These are phyloP conservation scores for Drosophila bocqueti DNA, from an alignment of 1,140 invertebrate genomes.

Conservation along the genomic window DNA sequence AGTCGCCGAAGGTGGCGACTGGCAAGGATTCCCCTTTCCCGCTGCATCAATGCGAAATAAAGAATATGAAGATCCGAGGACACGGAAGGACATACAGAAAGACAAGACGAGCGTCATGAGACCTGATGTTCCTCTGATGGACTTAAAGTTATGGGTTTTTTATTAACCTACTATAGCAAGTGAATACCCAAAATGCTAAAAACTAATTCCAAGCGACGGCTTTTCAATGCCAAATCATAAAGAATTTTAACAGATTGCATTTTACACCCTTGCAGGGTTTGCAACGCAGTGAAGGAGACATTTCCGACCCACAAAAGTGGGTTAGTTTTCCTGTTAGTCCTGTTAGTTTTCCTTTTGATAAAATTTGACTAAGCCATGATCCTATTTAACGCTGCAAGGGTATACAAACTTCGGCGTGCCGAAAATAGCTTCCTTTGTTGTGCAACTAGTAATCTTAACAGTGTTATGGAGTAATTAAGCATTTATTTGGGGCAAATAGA, in stretches of 20 bases:
- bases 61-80: conserved; percentile 20
- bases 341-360: too few species aligned
- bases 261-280: too few species aligned
- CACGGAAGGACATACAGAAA: conserved; percentile 16
- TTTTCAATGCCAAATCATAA: not conserved
- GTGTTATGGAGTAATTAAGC: not conserved
- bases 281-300: too few species aligned
- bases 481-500: too few species aligned
- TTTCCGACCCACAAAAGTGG: too few species aligned
- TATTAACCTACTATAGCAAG: not conserved
- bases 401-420: too few species aligned
- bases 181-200: not conserved
- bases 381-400: too few species aligned
- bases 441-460: not conserved
- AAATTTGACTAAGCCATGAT: too few species aligned
- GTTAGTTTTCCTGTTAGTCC: too few species aligned
- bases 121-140: not conserved
- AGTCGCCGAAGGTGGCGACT: conserved; percentile 36
- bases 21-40: conserved; percentile 7
- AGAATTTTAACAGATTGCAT: not conserved
- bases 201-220: not conserved
- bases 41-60: conserved; percentile 18
- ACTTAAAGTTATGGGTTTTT: not conserved
- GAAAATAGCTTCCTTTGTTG: too few species aligned
- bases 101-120: conserved; percentile 1